Base-by-base conservation (phyloP, 2,797 vertebrate genomes). In the Urophycis tenuis region DNA sequence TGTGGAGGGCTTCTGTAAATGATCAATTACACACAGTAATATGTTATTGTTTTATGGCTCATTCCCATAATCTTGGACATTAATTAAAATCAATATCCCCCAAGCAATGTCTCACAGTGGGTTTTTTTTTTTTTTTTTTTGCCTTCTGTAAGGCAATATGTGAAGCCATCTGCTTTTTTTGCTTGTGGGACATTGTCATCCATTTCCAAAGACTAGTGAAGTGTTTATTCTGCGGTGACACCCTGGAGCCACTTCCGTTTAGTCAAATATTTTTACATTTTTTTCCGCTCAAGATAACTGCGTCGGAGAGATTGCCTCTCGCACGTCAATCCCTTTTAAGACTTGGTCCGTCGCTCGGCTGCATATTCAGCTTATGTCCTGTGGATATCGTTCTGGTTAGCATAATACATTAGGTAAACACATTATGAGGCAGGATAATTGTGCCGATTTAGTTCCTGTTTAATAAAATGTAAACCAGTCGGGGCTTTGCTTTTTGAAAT, bases 21-120 rank as follows among this genome's bases (percentile, higher is more conserved):
- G 82, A 92, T 92, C 91, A 91, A 91, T 92, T 92, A 91, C 82
- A 81, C 83, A 78, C 64, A 80, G 81, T 91, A 91, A 92, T 91
- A 81, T 85, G 85, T 87, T 91, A 88, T 90, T 92, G 87, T 92
- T 92, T 91, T 86, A 90, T 85, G 87, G 80, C 85, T 88, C 78
- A 80, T 88, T 91, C 83, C 82, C 84, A 86, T 88, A 88, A 86
- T 83, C 79, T 76, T 71, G 12, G 39, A 76, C 84, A 91, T 92
- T 92, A 87, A 90, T 92, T 88, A 89, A 82, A 88, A 90, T 90
- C 88, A 90, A 88, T 89, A 87, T 84, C 79, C 81, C 78, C 86
- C 87, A 85, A 88, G 76, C 79, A 74, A 74, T 80, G 78, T 83
- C 77, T 81, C 85, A 81, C 75, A 81, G 60, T 81, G 81, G 60